phyloP scores from a whole-genome alignment of 1,140 invertebrate genomes.

The Drosophila virilis region DNA sequence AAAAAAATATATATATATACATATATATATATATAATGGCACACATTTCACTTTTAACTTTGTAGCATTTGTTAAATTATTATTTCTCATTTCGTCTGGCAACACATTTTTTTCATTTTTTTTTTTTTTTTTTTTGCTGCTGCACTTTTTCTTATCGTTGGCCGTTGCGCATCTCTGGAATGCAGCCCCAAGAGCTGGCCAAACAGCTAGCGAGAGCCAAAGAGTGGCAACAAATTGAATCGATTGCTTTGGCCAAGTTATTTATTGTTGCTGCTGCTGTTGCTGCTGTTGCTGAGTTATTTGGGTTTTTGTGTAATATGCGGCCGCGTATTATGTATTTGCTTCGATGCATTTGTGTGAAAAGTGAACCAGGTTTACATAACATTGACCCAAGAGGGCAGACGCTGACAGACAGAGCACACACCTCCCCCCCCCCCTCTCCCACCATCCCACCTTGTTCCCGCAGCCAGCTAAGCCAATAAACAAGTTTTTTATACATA shows the following conservation, averaged over 20 bases:
- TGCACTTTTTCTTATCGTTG: constrained; percentile 59
- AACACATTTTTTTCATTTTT: constrained; percentile 48
- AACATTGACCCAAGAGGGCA: constrained; percentile 73
- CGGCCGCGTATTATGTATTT: constrained; percentile 60
- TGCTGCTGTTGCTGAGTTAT: constrained; percentile 48
- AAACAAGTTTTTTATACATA: constrained; percentile 70
- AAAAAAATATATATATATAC: constrained; percentile 10
- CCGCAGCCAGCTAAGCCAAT: constrained; percentile 62
- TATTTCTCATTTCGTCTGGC: constrained; percentile 61
- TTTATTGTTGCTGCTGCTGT: constrained; percentile 60
- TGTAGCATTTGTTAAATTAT: constrained; percentile 56
- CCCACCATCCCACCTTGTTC: too few relatives aligned
- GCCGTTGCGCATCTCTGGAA: constrained; percentile 76
- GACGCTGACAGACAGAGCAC: constrained; percentile 15
- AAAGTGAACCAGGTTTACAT: constrained; percentile 82
- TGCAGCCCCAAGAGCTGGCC: constrained; percentile 60
- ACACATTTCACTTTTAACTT: constrained; percentile 37
- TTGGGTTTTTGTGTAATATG: constrained; percentile 81
- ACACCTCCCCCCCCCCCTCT: background rate
- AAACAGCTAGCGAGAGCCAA: background rate
- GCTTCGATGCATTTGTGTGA: constrained; percentile 52
- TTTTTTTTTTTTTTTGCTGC: constrained; percentile 17
- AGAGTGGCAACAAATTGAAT: constrained; percentile 63
- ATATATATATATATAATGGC: constrained; percentile 18
- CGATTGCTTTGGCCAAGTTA: constrained; percentile 75